Conservation (phyloP, 2,113 vertebrate genomes). For the Ifrita kowaldi region DNA sequence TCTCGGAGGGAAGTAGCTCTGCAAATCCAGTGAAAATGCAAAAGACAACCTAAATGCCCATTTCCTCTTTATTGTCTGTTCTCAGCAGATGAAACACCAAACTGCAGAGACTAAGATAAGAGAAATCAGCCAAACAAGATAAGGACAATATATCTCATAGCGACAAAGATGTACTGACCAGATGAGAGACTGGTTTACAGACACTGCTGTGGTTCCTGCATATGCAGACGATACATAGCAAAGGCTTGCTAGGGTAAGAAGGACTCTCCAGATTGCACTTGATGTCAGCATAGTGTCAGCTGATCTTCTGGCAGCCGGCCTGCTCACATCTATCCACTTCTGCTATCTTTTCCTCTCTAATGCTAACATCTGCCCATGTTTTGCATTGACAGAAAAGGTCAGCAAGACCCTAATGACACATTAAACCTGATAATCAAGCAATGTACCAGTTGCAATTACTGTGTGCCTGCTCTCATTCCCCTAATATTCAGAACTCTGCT, state of each 20-base stretch:
- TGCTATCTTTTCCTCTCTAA: slow-evolving; percentile 3
- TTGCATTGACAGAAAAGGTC: background rate
- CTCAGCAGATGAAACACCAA: background rate
- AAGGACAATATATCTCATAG: background rate
- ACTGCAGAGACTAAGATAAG: background rate
- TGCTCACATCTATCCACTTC: background rate
- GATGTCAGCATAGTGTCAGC: slow-evolving; percentile 13
- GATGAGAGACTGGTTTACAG: background rate
- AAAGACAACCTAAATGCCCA: background rate
- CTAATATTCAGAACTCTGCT: background rate
- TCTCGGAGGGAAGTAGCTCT: background rate
- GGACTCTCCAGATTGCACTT: slow-evolving; percentile 3
- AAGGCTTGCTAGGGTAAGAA: background rate
- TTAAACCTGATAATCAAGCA: slow-evolving; percentile 3
- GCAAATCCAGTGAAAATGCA: background rate
- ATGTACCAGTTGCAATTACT: background rate
- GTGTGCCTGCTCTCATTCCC: accelerated
- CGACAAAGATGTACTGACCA: background rate
- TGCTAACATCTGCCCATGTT: slow-evolving; percentile 25
- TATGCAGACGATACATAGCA: accelerated
- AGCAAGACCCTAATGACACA: background rate
- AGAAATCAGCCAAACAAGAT: background rate
- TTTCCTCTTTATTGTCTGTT: background rate
- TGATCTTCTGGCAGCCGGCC: background rate
- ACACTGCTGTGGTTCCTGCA: background rate